These are phyloP conservation scores for Drosophila paranaensis DNA, from an alignment of 2,888 invertebrate genomes.

Conservation along the genomic window DNA sequence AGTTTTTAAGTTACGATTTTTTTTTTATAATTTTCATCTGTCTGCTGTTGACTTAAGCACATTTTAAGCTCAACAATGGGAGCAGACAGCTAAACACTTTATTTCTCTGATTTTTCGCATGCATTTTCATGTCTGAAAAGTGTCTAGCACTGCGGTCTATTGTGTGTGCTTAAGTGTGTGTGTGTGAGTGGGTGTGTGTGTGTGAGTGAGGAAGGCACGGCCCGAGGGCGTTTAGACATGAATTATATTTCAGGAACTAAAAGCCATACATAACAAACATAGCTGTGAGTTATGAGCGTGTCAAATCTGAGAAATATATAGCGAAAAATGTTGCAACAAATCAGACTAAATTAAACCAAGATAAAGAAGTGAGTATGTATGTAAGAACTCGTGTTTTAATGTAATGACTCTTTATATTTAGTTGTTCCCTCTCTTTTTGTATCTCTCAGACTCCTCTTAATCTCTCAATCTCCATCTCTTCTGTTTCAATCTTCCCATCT, in stretches of 20 bases:
- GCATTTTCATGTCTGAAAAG: slow-evolving; percentile 69
- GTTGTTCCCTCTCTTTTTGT: background rate
- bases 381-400: too few relatives aligned
- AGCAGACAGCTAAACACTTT: slow-evolving; percentile 16
- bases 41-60: slow-evolving; percentile 53
- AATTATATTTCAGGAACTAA: slow-evolving; percentile 23
- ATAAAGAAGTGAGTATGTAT: background rate
- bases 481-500: too few relatives aligned
- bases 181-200: slow-evolving; percentile 28
- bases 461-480: too few relatives aligned
- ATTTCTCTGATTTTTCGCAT: slow-evolving; percentile 64
- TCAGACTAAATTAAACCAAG: background rate
- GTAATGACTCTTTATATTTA: too few relatives aligned
- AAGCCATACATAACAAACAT: slow-evolving; percentile 40
- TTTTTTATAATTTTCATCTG: slow-evolving; percentile 8
- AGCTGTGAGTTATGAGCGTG: slow-evolving; percentile 21
- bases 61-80: slow-evolving; percentile 33
- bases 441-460: background rate
- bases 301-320: slow-evolving; percentile 11
- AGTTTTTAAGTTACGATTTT: slow-evolving; percentile 9
- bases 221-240: slow-evolving; percentile 5
- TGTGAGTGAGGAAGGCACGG: background rate
- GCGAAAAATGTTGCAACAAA: background rate
- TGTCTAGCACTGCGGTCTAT: slow-evolving; percentile 60
- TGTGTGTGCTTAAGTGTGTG: slow-evolving; percentile 14